phyloP scores from a whole-genome alignment of 2,113 vertebrate genomes.

The Prolemur simus region DNA sequence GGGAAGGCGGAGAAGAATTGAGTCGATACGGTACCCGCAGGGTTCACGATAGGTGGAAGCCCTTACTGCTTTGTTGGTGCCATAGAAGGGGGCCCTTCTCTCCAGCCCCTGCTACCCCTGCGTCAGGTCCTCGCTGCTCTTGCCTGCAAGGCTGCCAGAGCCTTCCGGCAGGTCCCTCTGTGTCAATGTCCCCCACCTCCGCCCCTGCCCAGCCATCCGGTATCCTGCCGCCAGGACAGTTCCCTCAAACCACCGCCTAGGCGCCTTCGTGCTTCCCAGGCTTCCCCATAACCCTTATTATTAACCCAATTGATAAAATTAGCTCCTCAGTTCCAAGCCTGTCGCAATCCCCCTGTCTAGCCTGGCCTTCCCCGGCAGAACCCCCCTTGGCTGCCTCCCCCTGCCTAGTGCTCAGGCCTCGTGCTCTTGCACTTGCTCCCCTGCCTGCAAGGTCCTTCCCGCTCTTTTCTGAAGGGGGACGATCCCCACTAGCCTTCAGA shows the following conservation, averaged over 20 bases:
- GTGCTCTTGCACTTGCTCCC: background rate
- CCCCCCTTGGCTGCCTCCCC: too few relatives aligned
- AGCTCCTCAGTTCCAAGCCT: background rate
- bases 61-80: rapidly evolving
- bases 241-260: background rate
- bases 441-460: background rate
- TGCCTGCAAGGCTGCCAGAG: rapidly evolving
- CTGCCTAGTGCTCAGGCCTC: background rate
- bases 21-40: background rate
- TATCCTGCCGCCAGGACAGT: background rate
- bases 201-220: background rate
- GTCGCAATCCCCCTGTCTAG: too few relatives aligned
- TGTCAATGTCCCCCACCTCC: background rate
- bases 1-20: too few relatives aligned
- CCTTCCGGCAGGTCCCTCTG: background rate
- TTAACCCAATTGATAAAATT: background rate
- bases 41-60: rapidly evolving
- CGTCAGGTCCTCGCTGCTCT: background rate
- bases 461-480: background rate
- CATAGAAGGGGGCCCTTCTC: too few relatives aligned
- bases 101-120: background rate
- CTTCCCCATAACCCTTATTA: background rate
- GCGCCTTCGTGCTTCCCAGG: rapidly evolving
- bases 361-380: background rate
- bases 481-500: too few relatives aligned